These are phyloP conservation scores for Epinotia demarniana DNA, from an alignment of 2,888 invertebrate species.

Conservation along the genomic window DNA sequence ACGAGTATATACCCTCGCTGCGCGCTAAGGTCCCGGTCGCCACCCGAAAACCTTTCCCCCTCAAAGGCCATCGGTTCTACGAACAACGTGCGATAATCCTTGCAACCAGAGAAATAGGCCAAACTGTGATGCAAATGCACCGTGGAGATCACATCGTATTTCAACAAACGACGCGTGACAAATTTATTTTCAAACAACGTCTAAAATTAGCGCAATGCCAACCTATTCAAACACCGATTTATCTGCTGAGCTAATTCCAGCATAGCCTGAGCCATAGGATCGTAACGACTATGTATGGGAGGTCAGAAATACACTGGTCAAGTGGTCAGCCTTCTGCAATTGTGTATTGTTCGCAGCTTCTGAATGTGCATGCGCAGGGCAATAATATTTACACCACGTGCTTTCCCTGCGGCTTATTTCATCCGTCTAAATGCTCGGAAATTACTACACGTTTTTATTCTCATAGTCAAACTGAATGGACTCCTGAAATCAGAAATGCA, in stretches of 20 bases:
- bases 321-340: not conserved
- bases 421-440: conserved; percentile 6
- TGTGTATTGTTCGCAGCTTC: not conserved
- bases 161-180: conserved; percentile 23
- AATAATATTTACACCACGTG: conserved; percentile 15
- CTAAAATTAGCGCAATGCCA: conserved; percentile 34
- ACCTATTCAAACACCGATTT: not conserved
- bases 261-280: not conserved
- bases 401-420: conserved; percentile 12
- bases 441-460: not conserved
- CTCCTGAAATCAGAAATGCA: not conserved
- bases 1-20: too few relatives aligned
- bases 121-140: conserved; percentile 23
- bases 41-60: too few relatives aligned
- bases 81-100: too few relatives aligned
- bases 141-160: conserved; percentile 8
- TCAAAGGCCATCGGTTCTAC: too few relatives aligned
- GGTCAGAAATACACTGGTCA: not conserved
- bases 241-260: not conserved
- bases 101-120: not conserved
- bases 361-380: conserved; percentile 1
- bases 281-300: not conserved
- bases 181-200: conserved; percentile 24
- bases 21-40: too few relatives aligned
- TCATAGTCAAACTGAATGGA: not conserved